Evolutionary conservation across 2,888 invertebrate species (phyloP).

Genomic region (Watsonalla binaria): DNA sequence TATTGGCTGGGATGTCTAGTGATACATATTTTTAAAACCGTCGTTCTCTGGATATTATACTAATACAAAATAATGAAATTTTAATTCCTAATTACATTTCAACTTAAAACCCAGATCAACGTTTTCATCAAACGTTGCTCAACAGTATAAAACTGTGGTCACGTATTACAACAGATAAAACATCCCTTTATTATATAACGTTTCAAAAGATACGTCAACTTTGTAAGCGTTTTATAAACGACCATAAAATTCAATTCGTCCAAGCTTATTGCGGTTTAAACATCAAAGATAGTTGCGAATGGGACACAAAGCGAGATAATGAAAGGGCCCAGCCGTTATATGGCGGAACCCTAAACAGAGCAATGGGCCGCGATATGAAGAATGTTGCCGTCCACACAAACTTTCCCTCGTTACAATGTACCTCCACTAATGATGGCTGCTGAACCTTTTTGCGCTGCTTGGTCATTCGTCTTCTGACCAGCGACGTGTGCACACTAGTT

Average conservation of each 20-base stretch:
- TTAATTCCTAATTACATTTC: no score
- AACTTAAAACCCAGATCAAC: not conserved
- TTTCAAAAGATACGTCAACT: constrained; percentile 35
- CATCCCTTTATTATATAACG: constrained; percentile 24
- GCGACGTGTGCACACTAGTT: constrained; percentile 56
- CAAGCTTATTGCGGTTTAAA: constrained; percentile 46
- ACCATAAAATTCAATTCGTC: constrained; percentile 49
- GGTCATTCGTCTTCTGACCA: constrained; percentile 66
- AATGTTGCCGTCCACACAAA: constrained; percentile 54
- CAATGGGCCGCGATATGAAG: constrained; percentile 62
- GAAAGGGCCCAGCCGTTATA: constrained; percentile 47
- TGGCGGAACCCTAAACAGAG: constrained; percentile 52
- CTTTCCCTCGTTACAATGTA: constrained; percentile 55
- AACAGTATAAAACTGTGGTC: constrained; percentile 22
- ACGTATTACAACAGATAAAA: constrained; percentile 27
- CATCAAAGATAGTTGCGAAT: constrained; percentile 60
- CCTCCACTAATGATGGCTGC: constrained; percentile 63
- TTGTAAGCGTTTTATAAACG: constrained; percentile 44
- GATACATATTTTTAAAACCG: no score
- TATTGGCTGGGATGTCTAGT: no score
- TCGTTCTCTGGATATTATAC: no score
- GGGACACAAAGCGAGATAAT: constrained; percentile 49
- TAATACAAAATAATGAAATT: no score
- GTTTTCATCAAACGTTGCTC: not conserved
- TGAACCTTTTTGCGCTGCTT: constrained; percentile 65